Base-by-base conservation (phyloP, 2,113 vertebrate genomes). In the Pseudorectes ferrugineus region DNA sequence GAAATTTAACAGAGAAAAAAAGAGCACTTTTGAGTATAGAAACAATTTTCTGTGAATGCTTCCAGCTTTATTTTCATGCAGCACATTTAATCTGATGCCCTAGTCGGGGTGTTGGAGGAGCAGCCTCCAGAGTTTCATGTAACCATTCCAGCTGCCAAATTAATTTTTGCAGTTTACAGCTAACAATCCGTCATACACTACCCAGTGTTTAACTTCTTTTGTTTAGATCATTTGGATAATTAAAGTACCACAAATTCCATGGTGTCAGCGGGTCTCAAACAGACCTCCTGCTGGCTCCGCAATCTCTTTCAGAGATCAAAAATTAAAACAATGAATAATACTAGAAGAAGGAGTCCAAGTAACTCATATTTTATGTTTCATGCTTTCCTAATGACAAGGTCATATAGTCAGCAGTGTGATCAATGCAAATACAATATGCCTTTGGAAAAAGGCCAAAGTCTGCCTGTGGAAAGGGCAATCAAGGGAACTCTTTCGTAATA, bases 191-290 rank as follows among this genome's bases (percentile, higher is more conserved):
- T 95, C 91, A 93, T 48, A 48, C 11, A 6, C 38, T 71, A 73
- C 63, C 86, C 81, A 55, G 36, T 48, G 88, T 89, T 93, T 85
- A 95, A 88, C 46, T 96, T 93, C 59, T 90, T 93, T 93, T 95
- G 85, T 96, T 96, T 89, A 90, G 92, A 93, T 94, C 88, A 96
- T 95, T 95, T 92, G 78, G 88, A 93, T 97, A 96, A 95, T 95
- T 96, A 90, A 89, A 95, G 85, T 74, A 92, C 78, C 67, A 73
- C 5, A 2, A 92, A 92, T 95, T 92, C 94, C 66, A 65, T 42
- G 55, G 77, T 93, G 93, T 97, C 93, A 95, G 88, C 82, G 6
- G 88, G 78, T 95, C 89, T 93, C 92, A 92, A 82, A 58, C 71
- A 95, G 93, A 89, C 82, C 92, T 94, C 89, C 92, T 90, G 88